Conservation (phyloP, 2,797 vertebrate species). For the Falco rusticolus region DNA sequence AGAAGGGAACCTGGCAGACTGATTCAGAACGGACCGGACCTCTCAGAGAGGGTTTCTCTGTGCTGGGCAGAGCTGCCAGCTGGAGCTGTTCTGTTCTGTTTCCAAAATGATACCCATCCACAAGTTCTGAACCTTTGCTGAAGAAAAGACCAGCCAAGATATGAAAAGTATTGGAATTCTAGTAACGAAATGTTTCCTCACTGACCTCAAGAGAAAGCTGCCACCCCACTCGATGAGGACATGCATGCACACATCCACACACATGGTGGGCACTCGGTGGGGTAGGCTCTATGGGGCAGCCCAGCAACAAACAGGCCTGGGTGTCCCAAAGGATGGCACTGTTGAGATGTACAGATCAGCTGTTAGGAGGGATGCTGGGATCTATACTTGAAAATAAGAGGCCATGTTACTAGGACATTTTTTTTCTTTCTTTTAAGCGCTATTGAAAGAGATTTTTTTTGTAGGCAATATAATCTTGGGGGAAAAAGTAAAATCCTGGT, state of each 20-base stretch:
- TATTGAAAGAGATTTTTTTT: background rate
- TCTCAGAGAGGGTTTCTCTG: too few relatives aligned
- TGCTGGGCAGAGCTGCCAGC: background rate
- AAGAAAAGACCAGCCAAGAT: background rate
- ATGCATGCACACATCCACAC: background rate
- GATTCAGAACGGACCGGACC: background rate
- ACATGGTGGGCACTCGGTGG: rapidly evolving
- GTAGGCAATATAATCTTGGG: background rate
- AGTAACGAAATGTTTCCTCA: background rate
- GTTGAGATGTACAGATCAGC: background rate
- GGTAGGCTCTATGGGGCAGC: background rate
- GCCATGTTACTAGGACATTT: background rate
- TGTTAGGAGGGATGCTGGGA: background rate
- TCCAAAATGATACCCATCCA: background rate
- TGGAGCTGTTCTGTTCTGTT: background rate
- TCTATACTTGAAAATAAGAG: background rate
- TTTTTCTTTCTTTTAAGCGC: background rate
- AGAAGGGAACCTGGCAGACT: rapidly evolving
- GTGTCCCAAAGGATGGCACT: background rate
- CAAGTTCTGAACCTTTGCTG: background rate
- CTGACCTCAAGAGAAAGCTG: background rate
- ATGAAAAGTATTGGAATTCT: background rate
- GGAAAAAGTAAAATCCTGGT: background rate
- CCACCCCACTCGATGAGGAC: background rate
- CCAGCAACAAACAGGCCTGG: background rate